Evolutionary conservation across 35 echinoderm and acorn worm genomes (phyloP), one percentile per base, ranked within the genome.

Genomic region (Heliocidaris erythrogramma): DNA sequence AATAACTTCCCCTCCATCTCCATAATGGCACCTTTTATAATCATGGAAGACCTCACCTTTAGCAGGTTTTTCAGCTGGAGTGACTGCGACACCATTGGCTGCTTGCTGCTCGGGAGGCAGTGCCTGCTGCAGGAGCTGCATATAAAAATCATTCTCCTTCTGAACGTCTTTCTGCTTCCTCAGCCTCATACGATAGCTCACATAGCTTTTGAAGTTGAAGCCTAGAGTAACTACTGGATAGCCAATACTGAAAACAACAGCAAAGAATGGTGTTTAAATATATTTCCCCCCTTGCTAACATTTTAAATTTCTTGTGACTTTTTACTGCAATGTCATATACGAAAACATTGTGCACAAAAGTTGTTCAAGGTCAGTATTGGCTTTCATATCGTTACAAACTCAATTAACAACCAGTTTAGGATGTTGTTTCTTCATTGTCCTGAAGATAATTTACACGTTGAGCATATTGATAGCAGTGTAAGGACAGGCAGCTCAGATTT

Each of bases 91-190:
- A 5, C 91, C 91, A 27, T 92, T 92, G 91, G 91, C 91, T 90
- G 91, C 93, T 84, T 95, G 97, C 48, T 95, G 95, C 91, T 99
- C 98, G 94, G 92, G 95, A 14, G 98, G 98, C 93, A 99, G 96
- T 24, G 98, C 98, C 94, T 99, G 98, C 94, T 99, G 98, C 65
- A 99, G 94, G 30, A 99, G 95, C 97, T 99, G 98, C 94, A 99
- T 99, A 95, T 99, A 99, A 96, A 99, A 99, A 56, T 99, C 98
- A 96, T 99, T 99, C 94, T 99, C 98, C 96, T 99, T 99, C 94
- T 97, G 97, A 31, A 99, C 98, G 48, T 99, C 98, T 94, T 95
- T 96, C 94, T 99, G 98, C 95, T 99, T 99, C 61, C 98, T 96
- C 71, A 99, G 97, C 86, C 98, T 96, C 98, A 99, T 95, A 87